These are phyloP conservation scores for Mohoua ochrocephala DNA, from an alignment of 2,113 vertebrate genomes.

Conservation along the genomic window DNA sequence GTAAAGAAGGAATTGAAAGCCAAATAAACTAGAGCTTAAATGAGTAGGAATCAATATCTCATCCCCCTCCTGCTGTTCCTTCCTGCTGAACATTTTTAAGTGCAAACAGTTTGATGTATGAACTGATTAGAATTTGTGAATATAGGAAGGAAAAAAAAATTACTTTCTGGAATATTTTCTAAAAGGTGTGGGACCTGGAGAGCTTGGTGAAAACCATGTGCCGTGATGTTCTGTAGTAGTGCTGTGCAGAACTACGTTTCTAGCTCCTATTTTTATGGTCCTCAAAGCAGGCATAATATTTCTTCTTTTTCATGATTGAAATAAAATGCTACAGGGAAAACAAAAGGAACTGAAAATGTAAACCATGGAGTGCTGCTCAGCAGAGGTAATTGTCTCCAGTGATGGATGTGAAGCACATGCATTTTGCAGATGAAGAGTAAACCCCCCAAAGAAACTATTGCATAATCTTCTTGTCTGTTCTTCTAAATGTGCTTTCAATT, in stretches of 20 bases:
- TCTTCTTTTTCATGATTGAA: not conserved
- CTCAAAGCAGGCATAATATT: not conserved
- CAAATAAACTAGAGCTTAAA: constrained; percentile 17
- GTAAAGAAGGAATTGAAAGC: not conserved
- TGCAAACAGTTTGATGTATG: not conserved
- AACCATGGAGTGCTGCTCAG: not conserved
- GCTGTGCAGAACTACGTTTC: not conserved
- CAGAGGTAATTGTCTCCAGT: constrained; percentile 32
- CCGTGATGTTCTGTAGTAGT: not conserved
- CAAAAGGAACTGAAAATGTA: constrained; percentile 13
- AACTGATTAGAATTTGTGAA: not conserved
- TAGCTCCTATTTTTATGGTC: not conserved
- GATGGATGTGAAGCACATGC: constrained; percentile 12
- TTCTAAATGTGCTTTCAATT: constrained; percentile 37
- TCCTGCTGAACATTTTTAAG: constrained; percentile 1
- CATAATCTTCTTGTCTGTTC: not conserved
- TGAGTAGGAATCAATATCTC: constrained; percentile 8
- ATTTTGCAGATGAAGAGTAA: constrained; percentile 21
- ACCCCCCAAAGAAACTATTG: not conserved
- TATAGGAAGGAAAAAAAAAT: not conserved
- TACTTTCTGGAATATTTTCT: not conserved
- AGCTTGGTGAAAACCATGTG: not conserved
- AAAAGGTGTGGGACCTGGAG: not conserved
- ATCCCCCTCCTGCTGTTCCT: constrained; percentile 4
- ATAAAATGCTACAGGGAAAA: constrained; percentile 7